A percentile compares a stretch with the other conserved stretches of the same genome.
These are phyloP conservation scores for Scarus forsteni DNA, from an alignment of 2,797 vertebrate species.

Conservation along the genomic window DNA sequence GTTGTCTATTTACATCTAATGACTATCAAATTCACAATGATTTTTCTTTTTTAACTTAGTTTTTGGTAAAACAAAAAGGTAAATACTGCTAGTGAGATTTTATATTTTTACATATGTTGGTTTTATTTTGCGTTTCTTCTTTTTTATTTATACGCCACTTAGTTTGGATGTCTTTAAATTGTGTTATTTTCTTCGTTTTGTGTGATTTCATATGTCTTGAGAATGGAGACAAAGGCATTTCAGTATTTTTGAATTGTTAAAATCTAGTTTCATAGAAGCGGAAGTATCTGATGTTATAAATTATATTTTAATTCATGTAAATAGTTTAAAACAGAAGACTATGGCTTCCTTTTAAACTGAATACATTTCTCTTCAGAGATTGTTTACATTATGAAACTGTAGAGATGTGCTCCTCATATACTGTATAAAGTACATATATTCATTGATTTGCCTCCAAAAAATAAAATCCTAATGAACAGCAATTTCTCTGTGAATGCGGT, in stretches of 20 bases:
- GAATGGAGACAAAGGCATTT: conserved; percentile 93
- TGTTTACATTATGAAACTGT: conserved; percentile 99
- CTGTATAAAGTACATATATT: conserved; percentile 96
- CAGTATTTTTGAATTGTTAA: conserved; percentile 99
- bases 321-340: conserved; percentile 94
- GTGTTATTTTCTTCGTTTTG: conserved; percentile 87
- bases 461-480: conserved; percentile 87
- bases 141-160: conserved; percentile 96
- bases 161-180: conserved; percentile 92
- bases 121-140: conserved; percentile 81
- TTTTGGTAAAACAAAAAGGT: conserved; percentile 83
- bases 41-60: conserved; percentile 82
- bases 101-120: conserved; percentile 90
- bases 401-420: conserved; percentile 99
- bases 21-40: conserved; percentile 85
- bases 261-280: conserved; percentile 99
- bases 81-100: conserved; percentile 88
- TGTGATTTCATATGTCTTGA: conserved; percentile 94
- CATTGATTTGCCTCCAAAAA: conserved; percentile 98
- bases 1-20: conserved; percentile 84
- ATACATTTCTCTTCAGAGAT: conserved; percentile 93
- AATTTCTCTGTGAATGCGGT: not conserved
- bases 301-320: conserved; percentile 99
- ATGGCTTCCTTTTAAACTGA: conserved; percentile 97
- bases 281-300: conserved; percentile 98